Percentiles rank a stretch among this genome's conserved stretches.
These are phyloP conservation scores for Lordiphosa mommai DNA, from an alignment of 1,140 invertebrate genomes.

Conservation along the genomic window DNA sequence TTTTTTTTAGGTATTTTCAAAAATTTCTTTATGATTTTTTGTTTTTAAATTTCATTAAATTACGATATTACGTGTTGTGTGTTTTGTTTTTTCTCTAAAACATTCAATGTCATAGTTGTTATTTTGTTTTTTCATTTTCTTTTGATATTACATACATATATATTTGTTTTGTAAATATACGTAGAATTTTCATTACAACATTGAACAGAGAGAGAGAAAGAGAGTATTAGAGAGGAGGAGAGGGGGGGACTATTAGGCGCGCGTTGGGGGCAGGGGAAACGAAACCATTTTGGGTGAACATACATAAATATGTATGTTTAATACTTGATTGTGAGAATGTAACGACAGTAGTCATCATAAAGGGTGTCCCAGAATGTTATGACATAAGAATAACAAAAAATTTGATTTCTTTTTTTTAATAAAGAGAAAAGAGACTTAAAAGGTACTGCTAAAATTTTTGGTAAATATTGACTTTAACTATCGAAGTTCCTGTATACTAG, in stretches of 20 bases:
- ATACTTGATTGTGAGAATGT: slow-evolving; percentile 53
- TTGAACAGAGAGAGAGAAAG: slow-evolving; percentile 40
- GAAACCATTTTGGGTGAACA: slow-evolving; percentile 2
- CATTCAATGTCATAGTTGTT: slow-evolving; percentile 50
- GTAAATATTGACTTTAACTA: no score
- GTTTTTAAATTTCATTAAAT: slow-evolving; percentile 21
- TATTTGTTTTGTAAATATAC: slow-evolving; percentile 52
- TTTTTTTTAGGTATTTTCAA: slow-evolving; percentile 8
- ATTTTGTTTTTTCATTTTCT: slow-evolving; percentile 1
- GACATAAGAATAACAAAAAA: no score
- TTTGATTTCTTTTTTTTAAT: no score
- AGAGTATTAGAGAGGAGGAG: slow-evolving; percentile 34
- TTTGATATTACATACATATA: slow-evolving; percentile 37
- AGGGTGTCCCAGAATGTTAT: no score
- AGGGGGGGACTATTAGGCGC: neutral
- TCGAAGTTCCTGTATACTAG: no score
- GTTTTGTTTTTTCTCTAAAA: slow-evolving; percentile 48
- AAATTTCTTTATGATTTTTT: slow-evolving; percentile 19
- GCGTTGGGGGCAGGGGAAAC: neutral
- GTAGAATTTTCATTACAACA: slow-evolving; percentile 63
- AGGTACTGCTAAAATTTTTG: no score
- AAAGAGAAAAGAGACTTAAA: no score
- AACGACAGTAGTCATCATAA: no score
- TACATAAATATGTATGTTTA: slow-evolving; percentile 17
- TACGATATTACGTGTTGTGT: slow-evolving; percentile 54